phyloP scores from a whole-genome alignment of 2,113 vertebrate species.

The Sceloporus undulatus region DNA sequence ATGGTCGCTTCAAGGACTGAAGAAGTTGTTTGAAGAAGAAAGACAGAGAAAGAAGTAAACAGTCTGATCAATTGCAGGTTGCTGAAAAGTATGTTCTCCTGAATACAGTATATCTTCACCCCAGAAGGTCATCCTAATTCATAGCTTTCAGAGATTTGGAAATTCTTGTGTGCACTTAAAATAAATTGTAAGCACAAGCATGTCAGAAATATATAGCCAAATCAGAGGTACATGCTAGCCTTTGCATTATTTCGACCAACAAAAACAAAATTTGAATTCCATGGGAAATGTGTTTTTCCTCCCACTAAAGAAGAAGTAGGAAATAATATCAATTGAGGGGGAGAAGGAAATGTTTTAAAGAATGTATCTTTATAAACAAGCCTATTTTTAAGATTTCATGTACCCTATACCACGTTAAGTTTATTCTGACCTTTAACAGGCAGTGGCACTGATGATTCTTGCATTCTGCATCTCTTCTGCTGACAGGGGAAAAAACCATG shows the following conservation, averaged over 20 bases:
- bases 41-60: too few species aligned
- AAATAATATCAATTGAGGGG: background rate
- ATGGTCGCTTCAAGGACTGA: background rate
- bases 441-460: background rate
- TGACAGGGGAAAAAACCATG: slow-evolving; percentile 10
- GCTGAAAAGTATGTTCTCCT: background rate
- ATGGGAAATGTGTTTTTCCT: background rate
- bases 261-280: background rate
- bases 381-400: background rate
- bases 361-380: background rate
- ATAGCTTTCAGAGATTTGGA: background rate
- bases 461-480: slow-evolving; percentile 38
- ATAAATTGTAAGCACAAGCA: background rate
- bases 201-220: background rate
- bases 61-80: background rate
- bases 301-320: too few species aligned
- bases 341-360: background rate
- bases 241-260: slow-evolving; percentile 25
- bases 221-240: background rate
- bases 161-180: slow-evolving; percentile 20
- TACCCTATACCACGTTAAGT: background rate
- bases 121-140: background rate
- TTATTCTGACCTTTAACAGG: slow-evolving; percentile 47
- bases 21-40: background rate
- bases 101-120: background rate